Conservation (phyloP, 1,140 invertebrate genomes). For the Rhagoletis pomonella region DNA sequence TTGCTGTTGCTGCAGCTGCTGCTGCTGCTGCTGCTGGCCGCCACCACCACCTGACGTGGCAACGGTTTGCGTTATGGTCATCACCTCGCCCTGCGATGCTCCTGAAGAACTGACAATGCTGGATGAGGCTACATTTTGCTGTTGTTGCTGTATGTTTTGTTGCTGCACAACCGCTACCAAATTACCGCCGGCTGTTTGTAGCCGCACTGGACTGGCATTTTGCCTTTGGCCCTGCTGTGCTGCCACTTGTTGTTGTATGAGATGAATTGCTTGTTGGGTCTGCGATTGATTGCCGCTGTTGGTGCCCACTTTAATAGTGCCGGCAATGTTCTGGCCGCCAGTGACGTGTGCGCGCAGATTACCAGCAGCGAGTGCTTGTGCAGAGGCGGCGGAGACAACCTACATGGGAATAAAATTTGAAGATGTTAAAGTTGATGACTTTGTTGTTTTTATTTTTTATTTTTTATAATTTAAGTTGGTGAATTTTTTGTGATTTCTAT, state of each 20-base stretch:
- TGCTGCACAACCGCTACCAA: conserved; percentile 76
- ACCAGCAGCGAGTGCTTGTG: conserved; percentile 73
- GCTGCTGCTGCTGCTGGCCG: conserved; percentile 58
- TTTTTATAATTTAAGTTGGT: not conserved
- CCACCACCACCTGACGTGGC: conserved; percentile 60
- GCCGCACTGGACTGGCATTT: conserved; percentile 74
- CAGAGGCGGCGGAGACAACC: conserved; percentile 76
- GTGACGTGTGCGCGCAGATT: conserved; percentile 73
- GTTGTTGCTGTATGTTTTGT: conserved; percentile 63
- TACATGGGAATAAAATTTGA: conserved; percentile 56
- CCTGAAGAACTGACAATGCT: conserved; percentile 9
- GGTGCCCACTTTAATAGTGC: conserved; percentile 74
- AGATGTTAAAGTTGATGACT: not conserved
- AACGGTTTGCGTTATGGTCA: conserved; percentile 69
- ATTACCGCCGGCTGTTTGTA: conserved; percentile 74
- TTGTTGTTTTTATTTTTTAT: not conserved
- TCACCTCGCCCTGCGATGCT: conserved; percentile 65
- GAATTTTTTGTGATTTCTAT: not conserved
- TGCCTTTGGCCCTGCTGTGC: conserved; percentile 74
- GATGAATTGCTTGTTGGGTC: conserved; percentile 74
- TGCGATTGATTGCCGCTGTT: conserved; percentile 67
- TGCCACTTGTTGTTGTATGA: conserved; percentile 63
- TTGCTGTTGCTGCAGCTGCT: too few species aligned
- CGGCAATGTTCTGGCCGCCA: conserved; percentile 72
- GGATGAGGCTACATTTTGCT: conserved; percentile 14